Percentiles rank a stretch among this genome's conserved stretches.
Conservation (phyloP, 2,888 invertebrate genomes). For the Trimorus sp. region DNA sequence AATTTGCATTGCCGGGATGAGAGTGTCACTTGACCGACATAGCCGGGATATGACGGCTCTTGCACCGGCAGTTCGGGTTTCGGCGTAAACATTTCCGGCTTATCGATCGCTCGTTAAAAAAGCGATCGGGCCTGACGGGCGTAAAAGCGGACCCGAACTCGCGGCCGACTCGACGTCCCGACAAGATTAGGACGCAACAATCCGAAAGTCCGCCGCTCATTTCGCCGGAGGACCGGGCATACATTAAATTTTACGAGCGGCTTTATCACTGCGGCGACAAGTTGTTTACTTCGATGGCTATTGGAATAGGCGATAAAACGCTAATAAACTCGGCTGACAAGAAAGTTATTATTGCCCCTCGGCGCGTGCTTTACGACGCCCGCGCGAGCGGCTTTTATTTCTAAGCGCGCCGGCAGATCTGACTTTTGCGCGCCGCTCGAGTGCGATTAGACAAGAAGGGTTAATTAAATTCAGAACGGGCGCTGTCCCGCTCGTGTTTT, state of each 20-base stretch:
- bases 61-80: constrained; percentile 1
- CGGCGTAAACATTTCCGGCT: constrained; percentile 9
- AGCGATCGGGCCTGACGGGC: not conserved
- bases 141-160: constrained; percentile 22
- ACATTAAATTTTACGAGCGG: constrained; percentile 61
- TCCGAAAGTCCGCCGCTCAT: constrained; percentile 55
- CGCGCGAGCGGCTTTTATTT: constrained; percentile 48
- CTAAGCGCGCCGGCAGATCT: constrained; percentile 15
- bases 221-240: constrained; percentile 45
- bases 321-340: constrained; percentile 63
- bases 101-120: constrained; percentile 32
- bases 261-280: constrained; percentile 56
- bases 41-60: constrained; percentile 14
- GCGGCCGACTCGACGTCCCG: not conserved
- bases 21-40: constrained; percentile 45
- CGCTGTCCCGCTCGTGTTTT: no score
- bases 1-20: constrained; percentile 13
- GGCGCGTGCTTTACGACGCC: constrained; percentile 45
- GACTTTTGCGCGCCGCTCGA: no score
- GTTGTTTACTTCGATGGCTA: constrained; percentile 60
- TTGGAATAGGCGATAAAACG: constrained; percentile 57
- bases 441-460: no score
- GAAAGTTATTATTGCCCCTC: constrained; percentile 63
- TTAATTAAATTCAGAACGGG: no score
- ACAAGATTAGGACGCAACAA: constrained; percentile 46